Base-by-base conservation (phyloP, 2,888 invertebrate species). In the Mesorhabditis belari region DNA sequence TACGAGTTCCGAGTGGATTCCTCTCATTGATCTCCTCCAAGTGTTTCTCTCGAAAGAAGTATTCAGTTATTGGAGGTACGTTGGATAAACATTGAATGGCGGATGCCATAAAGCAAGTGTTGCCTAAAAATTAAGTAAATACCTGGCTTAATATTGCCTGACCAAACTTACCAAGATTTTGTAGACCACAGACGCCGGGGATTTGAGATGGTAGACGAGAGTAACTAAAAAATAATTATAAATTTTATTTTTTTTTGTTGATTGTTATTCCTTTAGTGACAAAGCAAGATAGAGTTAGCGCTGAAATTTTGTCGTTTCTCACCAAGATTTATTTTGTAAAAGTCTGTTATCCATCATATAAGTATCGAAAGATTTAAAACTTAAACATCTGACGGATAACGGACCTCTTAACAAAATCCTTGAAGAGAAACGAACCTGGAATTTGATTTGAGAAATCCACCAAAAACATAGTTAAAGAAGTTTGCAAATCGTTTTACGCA, bases 71-170 rank as follows among this genome's bases (percentile, higher is more conserved):
- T 9, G 82, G 81, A 2, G 84, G 84, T 21, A 85, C 85, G 74
- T 86, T 86, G 66, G 85, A 85, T 82, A 87, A 81, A 73, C 86
- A 86, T 83, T 86, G 82, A 60, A 81, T 75, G 49, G 92, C 92
- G 0, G 92, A 89, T 83, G 93, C 93, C 92, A 93, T 92, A 82
- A 92, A 93, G 83, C 93, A 93, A 0, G 93, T 93, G 83, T 93
- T 93, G 57, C 44, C 44, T 35, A 35, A 35, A 35, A 9, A 35
- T 17, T 17, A 35, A 9, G 12, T 35, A 9, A 35, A n/a, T n/a
- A 35, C n/a, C 44, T 9, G 44, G n/a, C n/a, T n/a, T n/a, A n/a
- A n/a, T n/a, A n/a, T n/a, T n/a, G n/a, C n/a, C n/a, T n/a, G n/a
- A 35, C 12, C n/a, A 35, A 35, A 17, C 12, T 17, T 35, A 35